Percentiles rank a stretch among this genome's conserved stretches.
Evolutionary conservation across 1,140 invertebrate genomes (phyloP).

Genomic region (Cecropterus lyciades): DNA sequence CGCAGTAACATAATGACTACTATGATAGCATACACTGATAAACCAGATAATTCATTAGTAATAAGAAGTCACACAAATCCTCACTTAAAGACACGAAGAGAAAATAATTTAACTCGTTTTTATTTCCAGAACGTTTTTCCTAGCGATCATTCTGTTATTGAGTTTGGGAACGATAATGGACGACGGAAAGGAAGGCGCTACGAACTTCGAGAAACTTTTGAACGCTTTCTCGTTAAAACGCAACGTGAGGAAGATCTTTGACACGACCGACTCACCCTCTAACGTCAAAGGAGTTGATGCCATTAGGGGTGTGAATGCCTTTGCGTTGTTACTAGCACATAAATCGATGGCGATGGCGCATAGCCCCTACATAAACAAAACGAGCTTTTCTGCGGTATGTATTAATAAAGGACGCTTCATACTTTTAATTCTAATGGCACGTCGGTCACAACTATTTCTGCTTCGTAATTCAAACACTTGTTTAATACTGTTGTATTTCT

Average conservation of each 20-base stretch:
- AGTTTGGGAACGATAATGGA: conserved; percentile 73
- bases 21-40: no score
- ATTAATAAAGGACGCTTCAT: neutral
- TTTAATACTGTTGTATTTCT: no score
- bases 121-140: conserved; percentile 76
- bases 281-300: conserved; percentile 89
- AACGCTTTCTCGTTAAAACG: conserved; percentile 88
- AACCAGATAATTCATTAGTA: no score
- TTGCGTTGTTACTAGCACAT: conserved; percentile 87
- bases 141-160: conserved; percentile 63
- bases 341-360: conserved; percentile 91
- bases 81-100: no score
- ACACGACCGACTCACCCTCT: conserved; percentile 79
- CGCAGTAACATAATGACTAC: no score
- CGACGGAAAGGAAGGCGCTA: conserved; percentile 65
- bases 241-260: conserved; percentile 85
- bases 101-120: neutral
- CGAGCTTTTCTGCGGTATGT: conserved; percentile 87
- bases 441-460: no score
- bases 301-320: conserved; percentile 88
- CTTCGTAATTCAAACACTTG: no score
- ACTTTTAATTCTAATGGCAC: neutral
- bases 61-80: no score
- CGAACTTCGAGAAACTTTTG: conserved; percentile 79
- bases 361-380: conserved; percentile 88